These are phyloP conservation scores for Chaenodraco wilsoni DNA, from an alignment of 2,797 vertebrate species.

Conservation along the genomic window DNA sequence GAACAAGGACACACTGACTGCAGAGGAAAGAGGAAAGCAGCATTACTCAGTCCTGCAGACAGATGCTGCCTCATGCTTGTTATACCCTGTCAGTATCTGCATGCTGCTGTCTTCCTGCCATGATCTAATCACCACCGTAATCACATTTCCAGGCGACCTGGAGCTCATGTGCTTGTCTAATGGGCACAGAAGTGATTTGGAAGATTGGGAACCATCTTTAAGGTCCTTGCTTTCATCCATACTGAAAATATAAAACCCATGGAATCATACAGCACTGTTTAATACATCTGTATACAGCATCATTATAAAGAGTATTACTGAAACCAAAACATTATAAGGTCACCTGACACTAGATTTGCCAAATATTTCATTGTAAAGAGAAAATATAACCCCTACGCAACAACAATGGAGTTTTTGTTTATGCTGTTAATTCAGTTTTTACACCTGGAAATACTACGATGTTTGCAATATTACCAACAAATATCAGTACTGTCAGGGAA, in stretches of 20 bases:
- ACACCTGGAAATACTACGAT: neutral
- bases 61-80: slow-evolving; percentile 25
- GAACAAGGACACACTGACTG: neutral
- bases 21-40: neutral
- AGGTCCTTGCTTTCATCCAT: slow-evolving; percentile 6
- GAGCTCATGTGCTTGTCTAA: slow-evolving; percentile 34
- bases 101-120: slow-evolving; percentile 20
- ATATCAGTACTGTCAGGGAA: too few species aligned
- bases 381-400: neutral
- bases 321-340: neutral
- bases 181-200: slow-evolving; percentile 11
- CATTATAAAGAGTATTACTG: neutral
- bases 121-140: slow-evolving; percentile 51
- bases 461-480: neutral
- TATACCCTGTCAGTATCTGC: slow-evolving; percentile 32
- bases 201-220: slow-evolving; percentile 9
- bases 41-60: slow-evolving; percentile 23
- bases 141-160: slow-evolving; percentile 28
- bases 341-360: neutral
- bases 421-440: neutral
- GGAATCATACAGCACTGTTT: neutral
- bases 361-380: neutral
- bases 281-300: neutral
- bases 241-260: neutral
- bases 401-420: slow-evolving; percentile 1